Base-by-base conservation (phyloP, 2,888 invertebrate genomes). In the Sympetrum striolatum region DNA sequence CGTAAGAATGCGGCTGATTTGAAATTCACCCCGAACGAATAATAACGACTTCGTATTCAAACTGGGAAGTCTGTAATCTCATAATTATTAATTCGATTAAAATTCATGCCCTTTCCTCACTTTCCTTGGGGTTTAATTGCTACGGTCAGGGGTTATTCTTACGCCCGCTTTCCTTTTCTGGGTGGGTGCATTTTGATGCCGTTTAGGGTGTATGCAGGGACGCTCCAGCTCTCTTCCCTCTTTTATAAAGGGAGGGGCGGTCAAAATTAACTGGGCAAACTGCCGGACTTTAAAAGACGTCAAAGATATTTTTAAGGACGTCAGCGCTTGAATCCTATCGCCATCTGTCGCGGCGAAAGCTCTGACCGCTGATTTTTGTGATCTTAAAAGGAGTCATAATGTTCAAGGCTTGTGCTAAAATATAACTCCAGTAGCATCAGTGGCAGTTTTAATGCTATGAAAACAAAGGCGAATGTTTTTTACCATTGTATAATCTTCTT, bases 291-390 rank as follows among this genome's bases (percentile, higher is more conserved):
- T 18, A 14, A 5, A 31, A 53, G 48, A 31, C 53, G 53, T 31
- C 73, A 58, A 82, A 58, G 53, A 58, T 82, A 82, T 82, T 82
- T 82, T 82, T 82, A 82, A 82, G 31, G 58, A n/a, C 15, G 44
- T 58, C 18, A 35, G 82, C 31, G 15, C 35, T 82, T 48, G 73
- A 73, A 31, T 25, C 31, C 25, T 31, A 12, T 73, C 25, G 73
- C 73, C 73, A 73, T 12, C 31, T 73, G 73, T 73, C 73, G 73
- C 25, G 25, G 25, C 31, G 12, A 22, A 73, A 12, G 31, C 12
- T 31, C 25, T 73, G 73, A 25, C 73, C 31, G 31, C 73, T 31
- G 73, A 22, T 31, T 73, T 31, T 73, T 25, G 31, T 18, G 25
- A 73, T 10, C 25, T 25, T 73, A 73, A 73, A 53, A 73, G 64